These are phyloP conservation scores for Odontophorus gujanensis DNA, from an alignment of 2,113 vertebrate genomes.

Conservation along the genomic window DNA sequence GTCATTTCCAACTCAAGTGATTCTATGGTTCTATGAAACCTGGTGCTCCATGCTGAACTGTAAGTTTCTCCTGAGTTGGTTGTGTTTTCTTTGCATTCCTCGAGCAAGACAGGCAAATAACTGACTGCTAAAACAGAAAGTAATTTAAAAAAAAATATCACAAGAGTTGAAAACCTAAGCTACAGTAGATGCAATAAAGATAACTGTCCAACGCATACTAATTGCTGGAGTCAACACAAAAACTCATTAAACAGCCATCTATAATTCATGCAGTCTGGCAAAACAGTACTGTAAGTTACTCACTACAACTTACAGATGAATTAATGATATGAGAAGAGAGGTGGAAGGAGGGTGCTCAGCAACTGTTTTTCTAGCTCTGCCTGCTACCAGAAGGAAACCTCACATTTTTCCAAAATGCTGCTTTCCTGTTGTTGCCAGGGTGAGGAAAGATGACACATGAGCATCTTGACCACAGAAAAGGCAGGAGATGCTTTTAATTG, in stretches of 20 bases:
- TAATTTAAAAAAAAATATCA: conserved; percentile 29
- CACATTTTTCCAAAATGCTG: background rate
- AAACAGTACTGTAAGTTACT: conserved; percentile 24
- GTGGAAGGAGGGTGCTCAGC: background rate
- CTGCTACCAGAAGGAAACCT: background rate
- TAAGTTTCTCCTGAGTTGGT: background rate
- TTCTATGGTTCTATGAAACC: background rate
- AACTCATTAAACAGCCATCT: conserved; percentile 61
- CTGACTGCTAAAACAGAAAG: conserved; percentile 55
- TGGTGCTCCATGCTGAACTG: background rate
- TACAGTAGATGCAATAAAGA: conserved; percentile 42
- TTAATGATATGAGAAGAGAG: background rate
- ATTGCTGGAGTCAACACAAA: conserved; percentile 43
- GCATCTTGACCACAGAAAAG: background rate
- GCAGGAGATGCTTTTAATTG: background rate
- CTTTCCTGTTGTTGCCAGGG: background rate
- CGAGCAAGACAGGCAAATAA: conserved; percentile 10
- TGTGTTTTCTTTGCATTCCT: conserved; percentile 17
- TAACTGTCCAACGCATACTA: conserved; percentile 39
- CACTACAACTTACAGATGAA: conserved; percentile 21
- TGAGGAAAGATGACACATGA: background rate
- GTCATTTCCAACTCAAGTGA: too few relatives aligned
- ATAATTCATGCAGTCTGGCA: conserved; percentile 67
- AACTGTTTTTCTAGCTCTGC: background rate
- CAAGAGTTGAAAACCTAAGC: conserved; percentile 9